These are phyloP conservation scores for Sesia bembeciformis DNA, from an alignment of 2,888 invertebrate genomes.

Conservation along the genomic window DNA sequence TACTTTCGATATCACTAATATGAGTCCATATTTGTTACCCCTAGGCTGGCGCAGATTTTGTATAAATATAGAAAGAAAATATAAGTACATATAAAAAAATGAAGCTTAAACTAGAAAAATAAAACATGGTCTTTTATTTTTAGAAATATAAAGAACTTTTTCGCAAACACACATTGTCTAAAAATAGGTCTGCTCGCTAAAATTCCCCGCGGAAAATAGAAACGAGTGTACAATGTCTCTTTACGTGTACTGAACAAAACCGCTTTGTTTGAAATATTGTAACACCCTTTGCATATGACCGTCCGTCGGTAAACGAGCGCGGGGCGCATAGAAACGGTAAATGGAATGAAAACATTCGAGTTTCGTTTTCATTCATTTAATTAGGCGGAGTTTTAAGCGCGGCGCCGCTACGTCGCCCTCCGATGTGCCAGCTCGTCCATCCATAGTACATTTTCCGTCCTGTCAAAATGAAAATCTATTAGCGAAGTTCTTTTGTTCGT, in stretches of 20 bases:
- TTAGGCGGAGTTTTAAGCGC: conserved; percentile 58
- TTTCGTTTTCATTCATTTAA: conserved; percentile 70
- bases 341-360: conserved; percentile 69
- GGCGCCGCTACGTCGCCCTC: conserved; percentile 52
- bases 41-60: no score
- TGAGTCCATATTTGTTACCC: no score
- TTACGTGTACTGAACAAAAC: neutral
- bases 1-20: no score
- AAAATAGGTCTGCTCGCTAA: neutral
- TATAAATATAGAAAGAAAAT: no score
- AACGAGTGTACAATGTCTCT: neutral
- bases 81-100: no score
- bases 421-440: conserved; percentile 34
- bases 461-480: no score
- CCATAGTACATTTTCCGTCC: conserved; percentile 13
- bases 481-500: no score
- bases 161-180: neutral
- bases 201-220: neutral
- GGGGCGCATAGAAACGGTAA: conserved; percentile 49
- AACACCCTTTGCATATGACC: conserved; percentile 42
- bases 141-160: neutral
- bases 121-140: neutral
- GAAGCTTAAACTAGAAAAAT: neutral
- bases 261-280: conserved; percentile 29
- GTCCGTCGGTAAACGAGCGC: conserved; percentile 24